Evolutionary conservation across 2,797 vertebrate species (phyloP).

Genomic region (Sebastes itinus): DNA sequence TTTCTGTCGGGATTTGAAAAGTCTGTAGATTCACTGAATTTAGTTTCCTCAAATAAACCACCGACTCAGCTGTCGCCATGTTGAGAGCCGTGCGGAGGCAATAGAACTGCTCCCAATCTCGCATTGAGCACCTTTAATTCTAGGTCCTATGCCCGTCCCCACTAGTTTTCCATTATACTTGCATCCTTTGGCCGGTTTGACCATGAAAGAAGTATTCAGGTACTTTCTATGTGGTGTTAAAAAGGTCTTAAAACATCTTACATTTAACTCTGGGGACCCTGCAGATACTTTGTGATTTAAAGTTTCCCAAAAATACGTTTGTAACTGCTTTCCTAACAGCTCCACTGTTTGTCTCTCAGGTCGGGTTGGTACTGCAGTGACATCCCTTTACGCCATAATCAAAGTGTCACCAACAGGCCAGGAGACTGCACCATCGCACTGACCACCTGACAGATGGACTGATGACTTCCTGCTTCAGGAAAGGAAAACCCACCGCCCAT

Average conservation of each 20-base stretch:
- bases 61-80: no score
- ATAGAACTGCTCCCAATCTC: no score
- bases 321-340: background rate
- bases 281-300: background rate
- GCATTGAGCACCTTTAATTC: no score
- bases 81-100: no score
- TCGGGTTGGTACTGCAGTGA: constrained; percentile 98
- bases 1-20: background rate
- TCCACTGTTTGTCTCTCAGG: constrained; percentile 75
- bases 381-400: constrained; percentile 24
- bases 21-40: background rate
- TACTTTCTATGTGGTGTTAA: no score
- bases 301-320: background rate
- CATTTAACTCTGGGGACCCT: background rate
- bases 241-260: background rate
- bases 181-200: background rate
- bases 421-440: constrained; percentile 74
- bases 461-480: constrained; percentile 79
- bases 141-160: background rate
- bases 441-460: constrained; percentile 74
- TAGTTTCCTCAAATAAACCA: background rate
- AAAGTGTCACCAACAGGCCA: constrained; percentile 71
- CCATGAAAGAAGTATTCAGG: background rate
- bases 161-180: background rate
- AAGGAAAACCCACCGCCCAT: constrained; percentile 74